A percentile compares a stretch with the other conserved stretches of the same genome.
These are phyloP conservation scores for Eulemur mongoz DNA, from an alignment of 2,797 vertebrate species.

Conservation along the genomic window DNA sequence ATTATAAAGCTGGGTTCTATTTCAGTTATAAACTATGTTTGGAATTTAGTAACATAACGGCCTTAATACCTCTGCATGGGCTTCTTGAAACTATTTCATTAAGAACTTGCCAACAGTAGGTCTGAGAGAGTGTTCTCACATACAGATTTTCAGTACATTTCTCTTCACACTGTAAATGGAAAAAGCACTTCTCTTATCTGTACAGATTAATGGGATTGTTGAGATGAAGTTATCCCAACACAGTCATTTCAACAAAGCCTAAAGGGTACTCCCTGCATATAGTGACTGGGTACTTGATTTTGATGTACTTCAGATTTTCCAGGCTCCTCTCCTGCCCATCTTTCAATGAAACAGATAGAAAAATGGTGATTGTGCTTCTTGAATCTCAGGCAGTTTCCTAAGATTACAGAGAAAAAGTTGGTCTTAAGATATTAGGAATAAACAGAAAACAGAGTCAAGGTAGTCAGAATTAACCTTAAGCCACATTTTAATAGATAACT, in stretches of 20 bases:
- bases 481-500: background rate
- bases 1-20: conserved; percentile 1
- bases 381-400: background rate
- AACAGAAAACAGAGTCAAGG: background rate
- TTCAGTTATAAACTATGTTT: background rate
- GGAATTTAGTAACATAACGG: background rate
- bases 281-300: background rate
- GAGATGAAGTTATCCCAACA: background rate
- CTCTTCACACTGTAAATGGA: background rate
- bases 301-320: background rate
- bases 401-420: conserved; percentile 1
- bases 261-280: background rate
- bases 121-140: background rate
- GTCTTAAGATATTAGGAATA: background rate
- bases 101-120: background rate
- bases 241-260: background rate
- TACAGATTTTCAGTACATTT: background rate
- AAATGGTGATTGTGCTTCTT: background rate
- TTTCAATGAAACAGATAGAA: background rate
- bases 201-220: background rate
- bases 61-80: background rate
- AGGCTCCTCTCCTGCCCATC: background rate
- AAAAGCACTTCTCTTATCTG: background rate
- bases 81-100: background rate
- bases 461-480: background rate